phyloP scores from a whole-genome alignment of 2,113 vertebrate genomes.

The Paracanthobrama guichenoti region DNA sequence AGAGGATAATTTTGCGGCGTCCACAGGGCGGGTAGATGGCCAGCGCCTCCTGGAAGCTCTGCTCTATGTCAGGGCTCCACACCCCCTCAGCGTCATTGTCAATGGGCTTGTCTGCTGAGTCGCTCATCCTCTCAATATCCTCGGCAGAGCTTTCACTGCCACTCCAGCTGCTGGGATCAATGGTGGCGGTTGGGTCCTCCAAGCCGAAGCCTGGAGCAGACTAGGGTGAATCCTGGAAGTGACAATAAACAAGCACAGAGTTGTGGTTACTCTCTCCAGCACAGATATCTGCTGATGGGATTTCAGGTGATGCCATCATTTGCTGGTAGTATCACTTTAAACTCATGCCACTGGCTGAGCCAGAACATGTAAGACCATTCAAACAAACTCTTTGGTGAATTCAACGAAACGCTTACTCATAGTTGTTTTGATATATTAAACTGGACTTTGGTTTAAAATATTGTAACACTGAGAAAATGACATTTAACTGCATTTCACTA shows the following conservation, averaged over 20 bases:
- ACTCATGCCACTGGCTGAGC: neutral
- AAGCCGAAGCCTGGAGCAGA: conserved; percentile 95
- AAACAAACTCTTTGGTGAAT: neutral
- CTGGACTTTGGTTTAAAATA: neutral
- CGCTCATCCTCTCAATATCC: conserved; percentile 97
- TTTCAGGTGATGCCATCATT: neutral
- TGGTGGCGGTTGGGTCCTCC: conserved; percentile 90
- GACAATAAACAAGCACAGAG: conserved; percentile 63
- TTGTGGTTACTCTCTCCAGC: conserved; percentile 47
- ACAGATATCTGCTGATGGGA: conserved; percentile 45
- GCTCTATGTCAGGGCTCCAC: conserved; percentile 99
- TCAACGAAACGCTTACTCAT: neutral
- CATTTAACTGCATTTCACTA: neutral
- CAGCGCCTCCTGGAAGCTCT: conserved; percentile 99
- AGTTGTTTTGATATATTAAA: neutral
- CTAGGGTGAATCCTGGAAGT: conserved; percentile 86
- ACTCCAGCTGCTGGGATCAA: conserved; percentile 99
- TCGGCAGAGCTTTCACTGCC: conserved; percentile 99
- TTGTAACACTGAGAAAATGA: neutral
- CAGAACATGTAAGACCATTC: neutral
- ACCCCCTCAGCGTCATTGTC: conserved; percentile 98
- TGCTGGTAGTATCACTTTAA: neutral
- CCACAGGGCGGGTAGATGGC: conserved; percentile 99
- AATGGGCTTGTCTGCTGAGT: conserved; percentile 95
- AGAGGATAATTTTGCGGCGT: conserved; percentile 98